These are phyloP conservation scores for Leptatherina wallacei DNA, from an alignment of 2,797 vertebrate genomes.

Conservation along the genomic window DNA sequence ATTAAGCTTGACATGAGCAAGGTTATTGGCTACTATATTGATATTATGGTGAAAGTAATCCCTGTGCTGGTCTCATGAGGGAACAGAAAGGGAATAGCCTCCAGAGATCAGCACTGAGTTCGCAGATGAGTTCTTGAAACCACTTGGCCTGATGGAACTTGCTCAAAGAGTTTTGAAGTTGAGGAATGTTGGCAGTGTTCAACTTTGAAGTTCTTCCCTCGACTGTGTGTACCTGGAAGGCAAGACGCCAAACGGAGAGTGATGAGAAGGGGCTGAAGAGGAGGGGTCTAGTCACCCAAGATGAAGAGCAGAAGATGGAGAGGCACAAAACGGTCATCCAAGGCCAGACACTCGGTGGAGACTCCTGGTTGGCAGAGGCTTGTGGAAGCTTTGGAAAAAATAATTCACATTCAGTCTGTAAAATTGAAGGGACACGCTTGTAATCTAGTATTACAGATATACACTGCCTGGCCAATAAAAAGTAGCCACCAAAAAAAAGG, in stretches of 20 bases:
- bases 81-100: conserved; percentile 34
- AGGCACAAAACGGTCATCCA: conserved; percentile 51
- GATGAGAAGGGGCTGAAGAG: conserved; percentile 24
- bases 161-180: conserved; percentile 56
- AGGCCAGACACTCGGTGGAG: conserved; percentile 49
- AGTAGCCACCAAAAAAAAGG: too few species aligned
- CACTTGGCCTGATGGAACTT: conserved; percentile 59
- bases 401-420: conserved; percentile 15
- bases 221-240: conserved; percentile 47
- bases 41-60: conserved; percentile 46
- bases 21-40: conserved; percentile 20
- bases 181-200: conserved; percentile 60
- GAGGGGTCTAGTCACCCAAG: conserved; percentile 40
- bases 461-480: too few species aligned
- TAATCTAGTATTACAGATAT: neutral
- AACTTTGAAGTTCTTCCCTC: conserved; percentile 57
- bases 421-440: neutral
- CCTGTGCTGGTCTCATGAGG: conserved; percentile 22
- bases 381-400: conserved; percentile 53
- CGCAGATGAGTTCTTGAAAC: conserved; percentile 46
- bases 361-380: conserved; percentile 36
- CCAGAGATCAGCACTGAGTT: conserved; percentile 54
- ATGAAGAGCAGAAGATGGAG: conserved; percentile 20
- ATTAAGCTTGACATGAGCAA: conserved; percentile 30
- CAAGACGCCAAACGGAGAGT: conserved; percentile 37